Percentiles rank a stretch among this genome's conserved stretches.
Conservation (phyloP, 2,888 invertebrate genomes). For the Megaustenia siamemsis region DNA sequence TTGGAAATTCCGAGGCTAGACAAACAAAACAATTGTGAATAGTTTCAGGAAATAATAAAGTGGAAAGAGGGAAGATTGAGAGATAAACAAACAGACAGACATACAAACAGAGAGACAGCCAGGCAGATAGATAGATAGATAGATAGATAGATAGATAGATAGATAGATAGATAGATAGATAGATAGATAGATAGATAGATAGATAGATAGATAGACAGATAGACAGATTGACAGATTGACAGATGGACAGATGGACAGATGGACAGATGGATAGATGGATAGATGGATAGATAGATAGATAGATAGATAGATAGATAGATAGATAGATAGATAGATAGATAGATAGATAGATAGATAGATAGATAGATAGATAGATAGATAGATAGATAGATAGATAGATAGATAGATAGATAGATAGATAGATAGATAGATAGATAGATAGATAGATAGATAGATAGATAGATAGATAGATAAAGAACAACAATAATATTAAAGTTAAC, state of each 20-base stretch:
- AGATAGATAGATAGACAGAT: background rate
- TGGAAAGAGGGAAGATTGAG: constrained; percentile 8
- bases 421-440: constrained; percentile 22
- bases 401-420: constrained; percentile 22
- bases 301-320: constrained; percentile 38
- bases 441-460: background rate
- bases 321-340: constrained; percentile 29
- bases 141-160: constrained; percentile 9
- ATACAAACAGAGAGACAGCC: constrained; percentile 28
- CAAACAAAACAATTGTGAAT: no score
- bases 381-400: constrained; percentile 22
- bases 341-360: constrained; percentile 22
- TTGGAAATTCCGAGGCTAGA: no score
- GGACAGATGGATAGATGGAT: constrained; percentile 42
- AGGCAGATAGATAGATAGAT: constrained; percentile 33
- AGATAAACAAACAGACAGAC: constrained; percentile 19
- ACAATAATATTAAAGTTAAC: background rate
- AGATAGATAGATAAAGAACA: no score
- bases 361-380: constrained; percentile 22
- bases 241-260: constrained; percentile 18
- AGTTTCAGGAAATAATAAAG: background rate
- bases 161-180: background rate
- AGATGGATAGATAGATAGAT: constrained; percentile 44
- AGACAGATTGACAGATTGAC: constrained; percentile 4
- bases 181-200: background rate